phyloP scores from a whole-genome alignment of 1,140 invertebrate species.

The Plodia interpunctella region DNA sequence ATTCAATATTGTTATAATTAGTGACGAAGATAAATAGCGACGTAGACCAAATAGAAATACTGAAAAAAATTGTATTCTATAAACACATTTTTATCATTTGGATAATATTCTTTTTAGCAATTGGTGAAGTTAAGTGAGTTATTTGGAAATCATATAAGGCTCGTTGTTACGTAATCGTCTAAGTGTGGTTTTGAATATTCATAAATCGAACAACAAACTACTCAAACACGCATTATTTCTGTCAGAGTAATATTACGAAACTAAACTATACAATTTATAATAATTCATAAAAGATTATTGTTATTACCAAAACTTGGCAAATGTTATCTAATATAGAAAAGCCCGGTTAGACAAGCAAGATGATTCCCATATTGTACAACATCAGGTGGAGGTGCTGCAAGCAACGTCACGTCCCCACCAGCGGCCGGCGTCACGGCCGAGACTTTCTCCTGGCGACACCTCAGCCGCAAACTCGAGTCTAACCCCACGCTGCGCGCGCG shows the following conservation, averaged over 20 bases:
- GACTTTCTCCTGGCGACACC: constrained; percentile 75
- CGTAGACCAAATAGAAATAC: no score
- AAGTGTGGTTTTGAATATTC: no score
- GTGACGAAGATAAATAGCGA: constrained; percentile 35
- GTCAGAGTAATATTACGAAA: no score
- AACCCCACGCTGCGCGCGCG: constrained; percentile 53
- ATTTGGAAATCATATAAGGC: no score
- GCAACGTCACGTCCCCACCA: constrained; percentile 63
- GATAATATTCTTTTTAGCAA: no score
- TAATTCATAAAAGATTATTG: no score
- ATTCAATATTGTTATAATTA: constrained; percentile 56
- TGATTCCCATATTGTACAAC: constrained; percentile 35
- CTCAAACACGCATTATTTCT: no score
- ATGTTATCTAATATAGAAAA: not conserved
- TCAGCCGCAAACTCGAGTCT: constrained; percentile 51
- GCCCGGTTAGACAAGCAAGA: constrained; percentile 23
- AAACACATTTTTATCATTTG: no score
- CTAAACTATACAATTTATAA: no score
- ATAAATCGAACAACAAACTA: no score
- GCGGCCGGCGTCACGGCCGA: constrained; percentile 56
- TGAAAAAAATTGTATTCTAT: constrained; percentile 25
- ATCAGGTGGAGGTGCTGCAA: constrained; percentile 47
- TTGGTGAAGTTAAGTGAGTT: no score
- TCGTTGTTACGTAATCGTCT: no score
- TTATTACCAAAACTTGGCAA: not conserved